Evolutionary conservation across 2,888 invertebrate genomes (phyloP).

Genomic region (Galerucella nymphaeae): DNA sequence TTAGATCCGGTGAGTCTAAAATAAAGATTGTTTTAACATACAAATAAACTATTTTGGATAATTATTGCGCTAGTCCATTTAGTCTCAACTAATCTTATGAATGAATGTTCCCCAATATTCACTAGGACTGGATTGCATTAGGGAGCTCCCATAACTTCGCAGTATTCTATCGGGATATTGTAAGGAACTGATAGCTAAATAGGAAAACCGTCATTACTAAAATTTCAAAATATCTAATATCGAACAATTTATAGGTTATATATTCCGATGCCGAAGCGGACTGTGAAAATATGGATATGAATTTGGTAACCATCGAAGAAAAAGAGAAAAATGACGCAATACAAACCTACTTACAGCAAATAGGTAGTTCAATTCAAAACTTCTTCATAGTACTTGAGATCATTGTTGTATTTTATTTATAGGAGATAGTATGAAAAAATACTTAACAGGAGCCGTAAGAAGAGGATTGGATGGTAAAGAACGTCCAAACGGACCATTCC

Average conservation of each 20-base stretch:
- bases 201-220: too few relatives aligned
- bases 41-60: too few relatives aligned
- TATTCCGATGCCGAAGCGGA: neutral
- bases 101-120: too few relatives aligned
- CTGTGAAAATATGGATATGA: slow-evolving; percentile 15
- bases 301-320: slow-evolving; percentile 26
- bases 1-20: neutral
- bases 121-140: too few relatives aligned
- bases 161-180: too few relatives aligned
- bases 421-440: neutral
- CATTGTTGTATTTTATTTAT: neutral
- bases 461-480: neutral
- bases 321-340: slow-evolving; percentile 26
- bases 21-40: too few relatives aligned
- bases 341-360: slow-evolving; percentile 6
- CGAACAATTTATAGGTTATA: neutral
- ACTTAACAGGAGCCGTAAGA: neutral
- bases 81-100: too few relatives aligned
- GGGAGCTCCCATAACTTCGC: too few relatives aligned
- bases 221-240: too few relatives aligned
- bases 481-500: neutral
- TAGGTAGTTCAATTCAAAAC: slow-evolving; percentile 1
- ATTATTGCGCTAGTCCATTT: too few relatives aligned
- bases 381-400: neutral
- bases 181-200: too few relatives aligned